Percentiles rank a stretch among this genome's conserved stretches.
Conservation (phyloP, 2,113 vertebrate genomes). For the human region DNA sequence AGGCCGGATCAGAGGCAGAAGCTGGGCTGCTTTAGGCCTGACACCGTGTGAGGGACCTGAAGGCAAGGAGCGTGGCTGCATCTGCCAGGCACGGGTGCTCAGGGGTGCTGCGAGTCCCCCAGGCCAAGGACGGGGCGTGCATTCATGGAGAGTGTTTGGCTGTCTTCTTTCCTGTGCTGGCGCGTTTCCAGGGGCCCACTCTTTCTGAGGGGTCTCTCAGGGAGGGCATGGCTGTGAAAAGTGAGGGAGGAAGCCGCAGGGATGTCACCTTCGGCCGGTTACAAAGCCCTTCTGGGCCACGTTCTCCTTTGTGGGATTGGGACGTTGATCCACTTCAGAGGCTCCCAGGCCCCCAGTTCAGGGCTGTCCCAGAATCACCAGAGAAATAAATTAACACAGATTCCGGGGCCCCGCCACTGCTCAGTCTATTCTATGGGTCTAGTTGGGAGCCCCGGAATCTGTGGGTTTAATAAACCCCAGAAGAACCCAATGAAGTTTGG, state of each 20-base stretch:
- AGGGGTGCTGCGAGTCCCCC: background rate
- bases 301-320: background rate
- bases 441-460: background rate
- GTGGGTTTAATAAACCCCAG: background rate
- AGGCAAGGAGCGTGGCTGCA: background rate
- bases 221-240: background rate
- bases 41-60: accelerated
- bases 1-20: background rate
- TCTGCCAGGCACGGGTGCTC: background rate
- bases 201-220: background rate
- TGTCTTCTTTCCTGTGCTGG: accelerated
- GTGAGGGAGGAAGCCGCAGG: background rate
- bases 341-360: background rate
- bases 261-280: background rate
- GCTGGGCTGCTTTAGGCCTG: background rate
- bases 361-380: background rate
- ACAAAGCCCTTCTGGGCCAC: too few species aligned
- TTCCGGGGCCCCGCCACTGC: background rate
- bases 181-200: background rate
- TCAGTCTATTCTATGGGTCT: background rate
- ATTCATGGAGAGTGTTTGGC: background rate
- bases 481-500: background rate
- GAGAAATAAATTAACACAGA: background rate
- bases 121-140: background rate
- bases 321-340: background rate